These are phyloP conservation scores for Campodea augens DNA, from an alignment of 1,140 invertebrate species.

Conservation along the genomic window DNA sequence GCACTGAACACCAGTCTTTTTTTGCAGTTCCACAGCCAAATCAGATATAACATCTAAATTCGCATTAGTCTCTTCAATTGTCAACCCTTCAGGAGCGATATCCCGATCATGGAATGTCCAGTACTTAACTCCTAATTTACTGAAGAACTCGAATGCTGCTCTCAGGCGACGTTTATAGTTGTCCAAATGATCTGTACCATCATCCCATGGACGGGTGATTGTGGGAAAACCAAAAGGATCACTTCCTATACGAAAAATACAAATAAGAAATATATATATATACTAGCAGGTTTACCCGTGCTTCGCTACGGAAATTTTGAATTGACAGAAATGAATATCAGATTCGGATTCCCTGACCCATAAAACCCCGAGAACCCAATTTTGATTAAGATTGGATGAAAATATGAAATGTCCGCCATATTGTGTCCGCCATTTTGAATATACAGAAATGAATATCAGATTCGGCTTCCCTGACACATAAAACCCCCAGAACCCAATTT, in stretches of 20 bases:
- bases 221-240: constrained; percentile 30
- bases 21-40: constrained; percentile 31
- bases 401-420: too few relatives aligned
- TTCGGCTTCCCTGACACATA: too few relatives aligned
- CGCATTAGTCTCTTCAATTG: constrained; percentile 30
- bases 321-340: too few relatives aligned
- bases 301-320: too few relatives aligned
- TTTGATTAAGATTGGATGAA: too few relatives aligned
- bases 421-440: too few relatives aligned
- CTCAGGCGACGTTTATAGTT: constrained; percentile 37
- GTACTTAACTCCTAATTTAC: constrained; percentile 38
- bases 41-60: constrained; percentile 37
- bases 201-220: constrained; percentile 33
- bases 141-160: constrained; percentile 40
- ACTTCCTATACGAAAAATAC: constrained; percentile 23
- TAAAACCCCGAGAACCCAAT: too few relatives aligned
- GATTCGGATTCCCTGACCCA: too few relatives aligned
- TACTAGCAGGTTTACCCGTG: too few relatives aligned
- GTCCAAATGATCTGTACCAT: constrained; percentile 31
- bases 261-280: too few relatives aligned
- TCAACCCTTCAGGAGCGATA: constrained; percentile 26
- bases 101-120: constrained; percentile 41
- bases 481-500: too few relatives aligned
- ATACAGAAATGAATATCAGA: too few relatives aligned
- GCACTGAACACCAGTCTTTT: constrained; percentile 34